Conservation (phyloP, 2,888 invertebrate species). For the Resseliella maxima region DNA sequence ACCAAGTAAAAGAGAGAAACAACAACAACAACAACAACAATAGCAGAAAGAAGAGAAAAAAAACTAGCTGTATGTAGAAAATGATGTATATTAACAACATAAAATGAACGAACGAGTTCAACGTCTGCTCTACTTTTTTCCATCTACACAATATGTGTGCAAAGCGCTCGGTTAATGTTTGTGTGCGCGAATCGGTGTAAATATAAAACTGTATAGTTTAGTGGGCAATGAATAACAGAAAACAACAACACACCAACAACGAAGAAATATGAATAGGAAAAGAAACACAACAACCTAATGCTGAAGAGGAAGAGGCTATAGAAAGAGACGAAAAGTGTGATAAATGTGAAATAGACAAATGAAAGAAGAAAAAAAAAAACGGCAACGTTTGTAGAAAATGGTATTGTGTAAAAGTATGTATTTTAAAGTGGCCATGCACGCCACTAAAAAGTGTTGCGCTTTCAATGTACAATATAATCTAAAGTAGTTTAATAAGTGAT, state of each 20-base stretch:
- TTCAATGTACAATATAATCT: conserved; percentile 48
- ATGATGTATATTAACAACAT: conserved; percentile 51
- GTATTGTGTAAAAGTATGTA: conserved; percentile 27
- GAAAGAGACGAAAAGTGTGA: conserved; percentile 28
- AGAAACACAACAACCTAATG: conserved; percentile 10
- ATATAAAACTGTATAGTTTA: conserved; percentile 25
- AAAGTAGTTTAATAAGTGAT: conserved; percentile 53
- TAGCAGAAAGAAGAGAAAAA: background rate
- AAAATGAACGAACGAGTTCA: conserved; percentile 53
- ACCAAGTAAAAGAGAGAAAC: conserved; percentile 3
- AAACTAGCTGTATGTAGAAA: conserved; percentile 41
- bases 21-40: too few relatives aligned
- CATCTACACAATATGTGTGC: conserved; percentile 15
- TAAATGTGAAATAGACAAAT: background rate
- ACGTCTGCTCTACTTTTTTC: conserved; percentile 50
- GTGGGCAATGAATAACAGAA: conserved; percentile 42
- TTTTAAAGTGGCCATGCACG: conserved; percentile 12
- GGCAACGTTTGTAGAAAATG: conserved; percentile 46
- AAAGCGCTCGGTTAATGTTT: background rate
- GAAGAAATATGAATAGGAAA: conserved; percentile 41
- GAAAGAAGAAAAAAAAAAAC: background rate
- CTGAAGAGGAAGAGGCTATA: conserved; percentile 33
- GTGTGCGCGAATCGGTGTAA: background rate
- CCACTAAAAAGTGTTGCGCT: conserved; percentile 15
- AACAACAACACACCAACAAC: background rate